A percentile compares a stretch with the other conserved stretches of the same genome.
Conservation (phyloP, 2,113 vertebrate species). For the Phylloscopus trochiloides region DNA sequence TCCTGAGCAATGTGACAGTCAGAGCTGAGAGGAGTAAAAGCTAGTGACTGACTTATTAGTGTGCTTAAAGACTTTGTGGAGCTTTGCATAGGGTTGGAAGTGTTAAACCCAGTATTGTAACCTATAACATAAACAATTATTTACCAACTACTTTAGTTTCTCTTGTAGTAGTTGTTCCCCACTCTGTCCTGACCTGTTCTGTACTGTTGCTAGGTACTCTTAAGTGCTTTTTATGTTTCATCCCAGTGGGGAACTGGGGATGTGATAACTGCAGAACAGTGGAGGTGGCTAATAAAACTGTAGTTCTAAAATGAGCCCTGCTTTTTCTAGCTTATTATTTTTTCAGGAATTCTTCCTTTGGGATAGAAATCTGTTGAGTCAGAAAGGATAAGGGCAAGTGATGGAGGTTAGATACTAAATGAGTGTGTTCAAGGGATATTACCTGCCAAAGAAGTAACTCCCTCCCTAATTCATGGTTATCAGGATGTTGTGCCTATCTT, state of each 20-base stretch:
- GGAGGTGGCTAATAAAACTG: neutral
- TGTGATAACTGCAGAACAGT: neutral
- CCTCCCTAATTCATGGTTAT: neutral
- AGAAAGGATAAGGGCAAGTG: neutral
- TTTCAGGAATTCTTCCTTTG: conserved; percentile 19
- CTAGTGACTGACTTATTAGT: neutral
- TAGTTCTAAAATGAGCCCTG: neutral
- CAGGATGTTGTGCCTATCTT: neutral
- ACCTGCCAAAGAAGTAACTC: neutral
- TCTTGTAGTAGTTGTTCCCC: neutral
- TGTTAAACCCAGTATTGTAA: neutral
- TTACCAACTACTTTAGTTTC: neutral
- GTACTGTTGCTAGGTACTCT: neutral
- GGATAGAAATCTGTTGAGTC: conserved; percentile 13
- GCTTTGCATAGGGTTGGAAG: neutral
- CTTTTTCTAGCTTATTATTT: conserved; percentile 10
- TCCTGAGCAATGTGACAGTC: neutral
- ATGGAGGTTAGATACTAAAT: neutral
- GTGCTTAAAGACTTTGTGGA: neutral
- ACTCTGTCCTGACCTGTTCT: neutral
- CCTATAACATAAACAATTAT: neutral
- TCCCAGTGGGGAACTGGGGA: neutral
- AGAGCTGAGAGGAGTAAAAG: neutral
- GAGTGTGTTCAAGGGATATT: neutral
- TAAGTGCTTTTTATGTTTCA: neutral